Evolutionary conservation across 2,797 vertebrate species (phyloP).

Genomic region (Lagodon rhomboides): DNA sequence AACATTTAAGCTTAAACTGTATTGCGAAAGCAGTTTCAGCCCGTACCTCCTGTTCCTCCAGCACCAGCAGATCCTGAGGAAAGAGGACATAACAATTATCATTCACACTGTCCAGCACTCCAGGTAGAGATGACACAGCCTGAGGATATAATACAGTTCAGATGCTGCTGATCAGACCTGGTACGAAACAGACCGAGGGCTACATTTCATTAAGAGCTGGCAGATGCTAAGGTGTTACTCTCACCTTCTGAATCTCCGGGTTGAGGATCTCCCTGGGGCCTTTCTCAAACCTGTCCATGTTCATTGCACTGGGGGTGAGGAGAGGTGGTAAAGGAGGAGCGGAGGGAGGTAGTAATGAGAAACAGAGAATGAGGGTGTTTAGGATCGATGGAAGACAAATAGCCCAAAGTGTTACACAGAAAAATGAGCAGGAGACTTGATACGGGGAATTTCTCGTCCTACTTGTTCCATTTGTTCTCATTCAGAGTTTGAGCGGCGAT

Average conservation of each 20-base stretch:
- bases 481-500: constrained; percentile 39
- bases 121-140: constrained; percentile 36
- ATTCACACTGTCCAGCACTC: constrained; percentile 35
- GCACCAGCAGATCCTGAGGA: constrained; percentile 95
- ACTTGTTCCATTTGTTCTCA: constrained; percentile 43
- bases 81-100: constrained; percentile 49
- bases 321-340: constrained; percentile 24
- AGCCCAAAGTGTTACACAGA: constrained; percentile 35
- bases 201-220: constrained; percentile 44
- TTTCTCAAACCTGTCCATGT: constrained; percentile 97
- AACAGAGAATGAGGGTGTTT: constrained; percentile 24
- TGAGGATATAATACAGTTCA: constrained; percentile 34
- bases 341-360: constrained; percentile 12
- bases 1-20: neutral
- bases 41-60: constrained; percentile 98
- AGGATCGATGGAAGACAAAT: constrained; percentile 51
- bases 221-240: constrained; percentile 32
- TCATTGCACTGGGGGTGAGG: constrained; percentile 93
- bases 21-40: neutral
- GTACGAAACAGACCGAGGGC: constrained; percentile 31
- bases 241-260: constrained; percentile 98
- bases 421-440: constrained; percentile 44
- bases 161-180: constrained; percentile 37
- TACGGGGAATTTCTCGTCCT: constrained; percentile 53
- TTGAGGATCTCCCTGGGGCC: constrained; percentile 97